phyloP scores from a whole-genome alignment of 2,888 invertebrate species.

The Drosophila multiciliata region DNA sequence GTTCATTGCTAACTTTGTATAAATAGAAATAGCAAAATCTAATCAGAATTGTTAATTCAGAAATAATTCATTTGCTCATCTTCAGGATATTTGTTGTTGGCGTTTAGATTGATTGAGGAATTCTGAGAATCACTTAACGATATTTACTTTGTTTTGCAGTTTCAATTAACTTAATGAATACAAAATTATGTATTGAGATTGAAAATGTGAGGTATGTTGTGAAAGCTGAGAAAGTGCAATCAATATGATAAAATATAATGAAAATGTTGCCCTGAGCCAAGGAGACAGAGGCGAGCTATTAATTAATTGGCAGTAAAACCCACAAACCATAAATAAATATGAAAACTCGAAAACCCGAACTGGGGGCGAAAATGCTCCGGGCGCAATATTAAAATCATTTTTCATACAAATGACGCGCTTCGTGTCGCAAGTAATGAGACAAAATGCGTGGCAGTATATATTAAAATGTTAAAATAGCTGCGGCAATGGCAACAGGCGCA shows the following conservation, averaged over 20 bases:
- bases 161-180: background rate
- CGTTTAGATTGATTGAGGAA: background rate
- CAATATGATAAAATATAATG: background rate
- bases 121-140: background rate
- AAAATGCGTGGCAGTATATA: slow-evolving; percentile 65
- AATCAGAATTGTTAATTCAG: background rate
- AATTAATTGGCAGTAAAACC: slow-evolving; percentile 42
- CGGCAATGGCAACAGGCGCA: slow-evolving; percentile 4
- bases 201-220: background rate
- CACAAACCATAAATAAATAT: slow-evolving; percentile 33
- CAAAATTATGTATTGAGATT: too few species aligned
- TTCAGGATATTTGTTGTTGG: background rate
- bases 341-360: slow-evolving; percentile 25
- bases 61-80: background rate
- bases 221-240: background rate
- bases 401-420: slow-evolving; percentile 40
- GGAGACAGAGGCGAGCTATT: slow-evolving; percentile 27
- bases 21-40: background rate
- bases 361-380: slow-evolving; percentile 35
- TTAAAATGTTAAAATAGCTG: slow-evolving; percentile 71
- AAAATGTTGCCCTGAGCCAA: background rate
- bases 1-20: background rate
- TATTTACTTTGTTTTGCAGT: background rate
- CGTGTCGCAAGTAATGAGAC: slow-evolving; percentile 66
- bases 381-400: slow-evolving; percentile 68